Percentiles rank a stretch among this genome's conserved stretches.
Conservation (phyloP, 2,113 vertebrate species). For the Eubucco bourcierii region DNA sequence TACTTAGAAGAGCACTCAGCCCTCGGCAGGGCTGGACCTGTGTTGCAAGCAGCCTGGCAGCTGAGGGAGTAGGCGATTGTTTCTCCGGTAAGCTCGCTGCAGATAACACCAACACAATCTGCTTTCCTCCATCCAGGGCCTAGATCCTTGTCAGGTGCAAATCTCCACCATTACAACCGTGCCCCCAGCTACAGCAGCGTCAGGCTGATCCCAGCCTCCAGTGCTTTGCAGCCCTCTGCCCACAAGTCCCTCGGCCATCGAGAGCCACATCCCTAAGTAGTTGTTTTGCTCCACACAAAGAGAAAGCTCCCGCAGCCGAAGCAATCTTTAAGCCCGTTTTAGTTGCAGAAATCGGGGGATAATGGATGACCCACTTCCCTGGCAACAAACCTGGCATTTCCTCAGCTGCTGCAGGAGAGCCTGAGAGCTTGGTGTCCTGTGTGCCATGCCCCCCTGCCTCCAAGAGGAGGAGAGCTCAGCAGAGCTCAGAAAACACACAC, state of each 20-base stretch:
- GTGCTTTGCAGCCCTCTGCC: background rate
- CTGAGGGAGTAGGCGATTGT: background rate
- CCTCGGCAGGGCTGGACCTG: background rate
- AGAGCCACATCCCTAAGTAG: background rate
- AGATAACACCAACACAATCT: background rate
- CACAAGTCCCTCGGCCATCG: background rate
- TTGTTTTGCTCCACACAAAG: slow-evolving; percentile 15
- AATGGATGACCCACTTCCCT: slow-evolving; percentile 17
- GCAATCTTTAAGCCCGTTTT: slow-evolving; percentile 23
- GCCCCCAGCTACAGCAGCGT: background rate
- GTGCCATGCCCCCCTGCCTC: background rate
- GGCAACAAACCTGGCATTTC: slow-evolving; percentile 26
- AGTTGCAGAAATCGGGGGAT: slow-evolving; percentile 8
- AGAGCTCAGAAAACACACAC: background rate
- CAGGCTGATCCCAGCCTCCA: background rate
- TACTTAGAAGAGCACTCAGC: background rate
- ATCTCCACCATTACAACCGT: background rate
- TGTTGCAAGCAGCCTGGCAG: background rate
- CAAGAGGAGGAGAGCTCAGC: background rate
- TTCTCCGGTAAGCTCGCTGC: background rate
- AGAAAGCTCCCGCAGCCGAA: background rate
- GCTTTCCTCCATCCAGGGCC: background rate
- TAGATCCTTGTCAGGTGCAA: background rate
- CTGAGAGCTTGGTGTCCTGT: background rate
- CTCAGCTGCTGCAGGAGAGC: background rate